Percentiles rank a stretch among this genome's conserved stretches.
Conservation (phyloP, 2,113 vertebrate species). For the Pandion haliaetus region DNA sequence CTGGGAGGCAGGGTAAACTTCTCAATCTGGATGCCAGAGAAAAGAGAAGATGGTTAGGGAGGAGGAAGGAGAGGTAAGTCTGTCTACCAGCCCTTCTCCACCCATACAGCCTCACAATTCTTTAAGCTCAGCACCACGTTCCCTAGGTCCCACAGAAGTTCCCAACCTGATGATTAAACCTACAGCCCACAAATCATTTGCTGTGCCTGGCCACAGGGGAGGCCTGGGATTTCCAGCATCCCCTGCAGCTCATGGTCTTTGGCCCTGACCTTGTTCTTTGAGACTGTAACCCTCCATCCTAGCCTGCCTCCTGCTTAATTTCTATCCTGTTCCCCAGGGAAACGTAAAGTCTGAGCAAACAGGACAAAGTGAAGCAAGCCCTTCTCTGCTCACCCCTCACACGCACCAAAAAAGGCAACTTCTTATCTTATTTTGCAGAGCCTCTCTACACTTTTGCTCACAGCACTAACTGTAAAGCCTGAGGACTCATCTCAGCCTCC, state of each 20-base stretch:
- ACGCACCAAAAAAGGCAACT: not conserved
- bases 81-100: not conserved
- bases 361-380: not conserved
- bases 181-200: not conserved
- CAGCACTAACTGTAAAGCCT: not conserved
- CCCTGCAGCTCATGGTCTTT: not conserved
- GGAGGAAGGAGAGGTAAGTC: not conserved
- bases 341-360: not conserved
- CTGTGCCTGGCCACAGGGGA: not conserved
- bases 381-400: not conserved
- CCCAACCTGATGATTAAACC: not conserved
- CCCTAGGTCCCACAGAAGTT: not conserved
- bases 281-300: not conserved
- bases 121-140: not conserved
- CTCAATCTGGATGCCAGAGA: not conserved
- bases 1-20: conserved; percentile 2
- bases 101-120: not conserved
- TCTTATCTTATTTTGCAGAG: not conserved
- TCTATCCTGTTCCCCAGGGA: not conserved
- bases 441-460: not conserved
- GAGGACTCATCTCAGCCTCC: not conserved
- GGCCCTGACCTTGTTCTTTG: not conserved
- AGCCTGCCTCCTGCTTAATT: not conserved
- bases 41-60: not conserved
- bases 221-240: conserved; percentile 3